Evolutionary conservation across 2,797 vertebrate genomes (phyloP).

Genomic region (Schizopygopsis malacanthus): DNA sequence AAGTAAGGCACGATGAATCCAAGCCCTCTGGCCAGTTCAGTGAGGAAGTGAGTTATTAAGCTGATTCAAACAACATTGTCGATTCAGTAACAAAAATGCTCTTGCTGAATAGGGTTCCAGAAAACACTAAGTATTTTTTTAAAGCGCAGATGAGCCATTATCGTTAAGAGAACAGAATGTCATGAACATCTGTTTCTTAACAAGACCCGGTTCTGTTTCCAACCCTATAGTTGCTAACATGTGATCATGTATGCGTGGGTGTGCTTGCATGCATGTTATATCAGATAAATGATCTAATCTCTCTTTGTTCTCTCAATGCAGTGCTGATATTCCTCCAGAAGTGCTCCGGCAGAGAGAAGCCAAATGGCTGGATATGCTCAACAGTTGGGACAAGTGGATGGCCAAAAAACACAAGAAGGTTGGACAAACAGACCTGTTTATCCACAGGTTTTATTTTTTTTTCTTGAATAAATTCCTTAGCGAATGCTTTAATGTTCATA

Average conservation of each 20-base stretch:
- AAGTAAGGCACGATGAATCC: background rate
- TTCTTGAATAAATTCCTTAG: background rate
- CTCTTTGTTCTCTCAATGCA: conserved; percentile 68
- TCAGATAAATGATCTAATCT: conserved; percentile 12
- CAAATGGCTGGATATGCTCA: conserved; percentile 99
- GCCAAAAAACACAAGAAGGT: conserved; percentile 98
- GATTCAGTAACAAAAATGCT: background rate
- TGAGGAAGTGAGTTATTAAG: background rate
- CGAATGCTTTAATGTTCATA: background rate
- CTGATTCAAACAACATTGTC: background rate
- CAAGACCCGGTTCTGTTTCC: conserved; percentile 6
- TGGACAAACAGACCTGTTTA: conserved; percentile 20
- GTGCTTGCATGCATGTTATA: conserved; percentile 14
- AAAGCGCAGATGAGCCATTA: background rate
- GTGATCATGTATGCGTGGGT: background rate
- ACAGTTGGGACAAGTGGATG: conserved; percentile 99
- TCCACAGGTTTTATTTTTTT: background rate
- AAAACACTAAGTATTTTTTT: background rate
- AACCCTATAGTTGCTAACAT: background rate
- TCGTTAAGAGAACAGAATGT: background rate
- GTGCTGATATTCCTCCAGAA: conserved; percentile 85
- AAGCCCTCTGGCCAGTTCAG: background rate
- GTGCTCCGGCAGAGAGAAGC: conserved; percentile 92
- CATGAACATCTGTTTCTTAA: background rate
- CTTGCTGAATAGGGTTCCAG: background rate